Conservation (phyloP, 2,888 invertebrate species). For the Bellardia pandia region DNA sequence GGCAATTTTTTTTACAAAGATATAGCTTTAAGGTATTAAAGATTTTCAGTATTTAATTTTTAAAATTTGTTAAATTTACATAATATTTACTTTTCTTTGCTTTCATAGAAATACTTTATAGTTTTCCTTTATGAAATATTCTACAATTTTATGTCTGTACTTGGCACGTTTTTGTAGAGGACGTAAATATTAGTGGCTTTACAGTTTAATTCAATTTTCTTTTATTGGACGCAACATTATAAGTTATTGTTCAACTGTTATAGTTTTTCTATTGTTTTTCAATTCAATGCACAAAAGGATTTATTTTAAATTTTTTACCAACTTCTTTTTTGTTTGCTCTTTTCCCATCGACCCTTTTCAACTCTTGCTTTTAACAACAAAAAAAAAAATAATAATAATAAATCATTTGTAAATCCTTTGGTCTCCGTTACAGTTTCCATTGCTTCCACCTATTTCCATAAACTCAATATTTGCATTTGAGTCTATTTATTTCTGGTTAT, state of each 20-base stretch:
- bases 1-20: no score
- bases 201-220: slow-evolving; percentile 39
- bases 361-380: slow-evolving; percentile 15
- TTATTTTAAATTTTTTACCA: slow-evolving; percentile 3
- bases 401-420: slow-evolving; percentile 48
- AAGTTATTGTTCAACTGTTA: slow-evolving; percentile 3
- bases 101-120: no score
- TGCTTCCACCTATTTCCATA: neutral
- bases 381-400: neutral
- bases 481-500: neutral
- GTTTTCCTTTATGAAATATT: neutral
- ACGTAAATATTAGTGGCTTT: neutral
- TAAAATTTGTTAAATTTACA: no score
- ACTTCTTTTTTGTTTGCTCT: neutral
- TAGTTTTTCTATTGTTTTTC: slow-evolving; percentile 36
- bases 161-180: slow-evolving; percentile 15
- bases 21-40: no score
- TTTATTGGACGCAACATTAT: slow-evolving; percentile 1
- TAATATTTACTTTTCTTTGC: no score
- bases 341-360: slow-evolving; percentile 24
- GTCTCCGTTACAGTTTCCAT: slow-evolving; percentile 20
- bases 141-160: neutral
- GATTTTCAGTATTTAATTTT: no score
- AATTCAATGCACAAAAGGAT: slow-evolving; percentile 47
- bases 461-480: neutral